These are phyloP conservation scores for Drosophila mimetica DNA, from an alignment of 2,888 invertebrate genomes.

Conservation along the genomic window DNA sequence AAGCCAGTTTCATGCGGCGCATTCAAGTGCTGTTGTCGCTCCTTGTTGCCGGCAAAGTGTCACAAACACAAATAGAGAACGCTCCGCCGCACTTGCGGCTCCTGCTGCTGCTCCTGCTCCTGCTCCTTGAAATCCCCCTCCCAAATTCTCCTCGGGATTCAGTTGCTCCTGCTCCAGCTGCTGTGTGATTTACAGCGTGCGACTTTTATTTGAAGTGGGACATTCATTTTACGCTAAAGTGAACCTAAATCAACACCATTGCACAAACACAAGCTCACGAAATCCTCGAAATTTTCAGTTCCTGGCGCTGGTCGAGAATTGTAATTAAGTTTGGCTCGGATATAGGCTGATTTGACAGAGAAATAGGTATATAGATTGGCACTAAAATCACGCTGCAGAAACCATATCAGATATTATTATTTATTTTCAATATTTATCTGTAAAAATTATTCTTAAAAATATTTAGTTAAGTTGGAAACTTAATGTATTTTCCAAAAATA, in stretches of 20 bases:
- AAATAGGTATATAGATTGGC: neutral
- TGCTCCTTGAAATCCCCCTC: neutral
- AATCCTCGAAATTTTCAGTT: constrained; percentile 31
- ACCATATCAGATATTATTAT: too few relatives aligned
- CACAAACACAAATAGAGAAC: constrained; percentile 75
- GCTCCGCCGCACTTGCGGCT: constrained; percentile 32
- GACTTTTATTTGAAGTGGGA: constrained; percentile 80
- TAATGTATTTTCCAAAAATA: too few relatives aligned
- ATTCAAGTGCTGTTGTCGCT: constrained; percentile 57
- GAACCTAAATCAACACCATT: constrained; percentile 77
- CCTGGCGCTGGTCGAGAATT: constrained; percentile 8
- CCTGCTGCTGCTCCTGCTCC: neutral
- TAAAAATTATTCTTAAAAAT: too few relatives aligned
- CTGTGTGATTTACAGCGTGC: constrained; percentile 78
- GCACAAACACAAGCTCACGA: constrained; percentile 18
- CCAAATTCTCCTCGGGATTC: neutral
- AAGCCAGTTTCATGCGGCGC: constrained; percentile 72
- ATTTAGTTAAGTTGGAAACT: too few relatives aligned
- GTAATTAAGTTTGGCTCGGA: constrained; percentile 11
- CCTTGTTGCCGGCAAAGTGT: constrained; percentile 62
- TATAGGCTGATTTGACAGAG: neutral
- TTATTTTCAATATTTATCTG: too few relatives aligned
- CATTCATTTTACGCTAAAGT: constrained; percentile 78
- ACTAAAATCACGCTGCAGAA: too few relatives aligned
- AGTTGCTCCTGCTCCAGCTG: constrained; percentile 20